These are phyloP conservation scores for Aleadryas rufinucha DNA, from an alignment of 2,113 vertebrate genomes.

Conservation along the genomic window DNA sequence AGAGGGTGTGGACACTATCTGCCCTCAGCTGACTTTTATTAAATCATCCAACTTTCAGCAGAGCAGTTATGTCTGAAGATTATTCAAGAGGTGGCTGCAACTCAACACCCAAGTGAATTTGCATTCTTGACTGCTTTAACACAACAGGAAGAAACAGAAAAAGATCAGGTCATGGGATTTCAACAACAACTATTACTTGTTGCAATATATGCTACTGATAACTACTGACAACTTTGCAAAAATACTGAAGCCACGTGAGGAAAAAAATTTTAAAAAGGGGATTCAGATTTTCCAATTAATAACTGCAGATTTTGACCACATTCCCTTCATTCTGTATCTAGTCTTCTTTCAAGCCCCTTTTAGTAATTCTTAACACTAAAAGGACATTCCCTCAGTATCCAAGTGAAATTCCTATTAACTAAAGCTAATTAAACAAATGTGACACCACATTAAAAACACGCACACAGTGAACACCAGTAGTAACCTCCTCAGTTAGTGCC, in stretches of 20 bases:
- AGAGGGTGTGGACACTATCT: not conserved
- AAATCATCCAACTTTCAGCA: slow-evolving; percentile 21
- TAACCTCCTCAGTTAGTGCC: not conserved
- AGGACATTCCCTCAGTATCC: not conserved
- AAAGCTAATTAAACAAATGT: not conserved
- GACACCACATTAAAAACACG: not conserved
- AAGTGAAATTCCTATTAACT: not conserved
- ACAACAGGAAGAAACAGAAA: slow-evolving; percentile 2
- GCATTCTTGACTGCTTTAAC: not conserved
- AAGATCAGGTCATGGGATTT: slow-evolving; percentile 65
- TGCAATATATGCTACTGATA: slow-evolving; percentile 59
- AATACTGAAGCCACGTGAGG: slow-evolving; percentile 47
- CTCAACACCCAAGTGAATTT: not conserved
- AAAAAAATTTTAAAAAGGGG: not conserved
- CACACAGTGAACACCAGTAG: not conserved
- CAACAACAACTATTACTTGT: not conserved
- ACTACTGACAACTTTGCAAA: slow-evolving; percentile 66
- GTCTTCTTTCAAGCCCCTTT: not conserved
- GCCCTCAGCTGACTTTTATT: slow-evolving; percentile 31
- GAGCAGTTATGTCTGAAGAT: not conserved
- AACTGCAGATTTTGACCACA: not conserved
- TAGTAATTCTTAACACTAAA: not conserved
- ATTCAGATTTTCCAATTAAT: not conserved
- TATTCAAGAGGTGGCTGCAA: not conserved
- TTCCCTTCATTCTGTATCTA: not conserved